Percentiles rank a stretch among this genome's conserved stretches.
phyloP scores from a whole-genome alignment of 2,113 vertebrate genomes.

The Seriola quinqueradiata region DNA sequence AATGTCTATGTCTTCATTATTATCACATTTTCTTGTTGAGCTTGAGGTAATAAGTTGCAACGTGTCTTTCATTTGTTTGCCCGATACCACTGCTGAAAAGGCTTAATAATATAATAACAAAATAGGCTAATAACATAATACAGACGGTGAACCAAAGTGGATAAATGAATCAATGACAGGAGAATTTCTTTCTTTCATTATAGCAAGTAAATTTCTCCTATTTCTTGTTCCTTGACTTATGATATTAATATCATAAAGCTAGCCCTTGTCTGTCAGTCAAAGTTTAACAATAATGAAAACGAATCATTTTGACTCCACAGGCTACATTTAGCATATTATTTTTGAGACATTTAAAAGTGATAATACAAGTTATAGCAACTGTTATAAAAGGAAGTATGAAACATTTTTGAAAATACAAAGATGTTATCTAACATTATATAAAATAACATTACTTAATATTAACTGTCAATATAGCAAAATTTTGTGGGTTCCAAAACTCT shows the following conservation, averaged over 20 bases:
- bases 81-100: neutral
- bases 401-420: too few species aligned
- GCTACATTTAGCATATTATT: neutral
- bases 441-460: neutral
- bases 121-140: neutral
- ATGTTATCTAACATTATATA: neutral
- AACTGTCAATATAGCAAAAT: neutral
- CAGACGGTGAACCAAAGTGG: neutral
- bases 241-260: neutral
- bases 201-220: neutral
- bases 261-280: neutral
- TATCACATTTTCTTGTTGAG: neutral
- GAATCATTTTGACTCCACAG: neutral
- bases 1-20: constrained; percentile 17
- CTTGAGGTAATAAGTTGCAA: constrained; percentile 9
- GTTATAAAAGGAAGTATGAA: too few species aligned
- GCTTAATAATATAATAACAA: constrained; percentile 6
- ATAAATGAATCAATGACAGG: neutral
- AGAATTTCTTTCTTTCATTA: neutral
- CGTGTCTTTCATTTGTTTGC: neutral
- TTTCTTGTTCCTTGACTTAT: neutral
- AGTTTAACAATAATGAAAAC: neutral
- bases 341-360: neutral
- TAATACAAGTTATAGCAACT: too few species aligned
- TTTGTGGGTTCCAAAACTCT: neutral